These are phyloP conservation scores for Carapus acus DNA, from an alignment of 2,797 vertebrate genomes.

Conservation along the genomic window DNA sequence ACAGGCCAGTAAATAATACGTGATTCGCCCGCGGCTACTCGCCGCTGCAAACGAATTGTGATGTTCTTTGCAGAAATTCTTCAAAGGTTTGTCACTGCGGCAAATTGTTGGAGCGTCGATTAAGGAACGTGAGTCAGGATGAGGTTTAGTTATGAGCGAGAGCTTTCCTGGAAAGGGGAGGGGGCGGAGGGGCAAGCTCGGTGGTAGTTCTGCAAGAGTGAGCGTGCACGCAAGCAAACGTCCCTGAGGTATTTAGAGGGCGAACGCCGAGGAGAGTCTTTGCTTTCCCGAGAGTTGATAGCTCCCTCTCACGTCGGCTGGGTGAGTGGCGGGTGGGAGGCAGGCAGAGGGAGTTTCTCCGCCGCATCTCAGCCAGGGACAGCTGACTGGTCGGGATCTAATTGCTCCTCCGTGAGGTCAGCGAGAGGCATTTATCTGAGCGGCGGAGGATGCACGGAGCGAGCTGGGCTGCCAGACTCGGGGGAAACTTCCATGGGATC, in stretches of 20 bases:
- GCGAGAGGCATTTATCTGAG: constrained; percentile 96
- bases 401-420: constrained; percentile 99
- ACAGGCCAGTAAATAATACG: constrained; percentile 36
- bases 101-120: too few relatives aligned
- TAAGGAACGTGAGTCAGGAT: constrained; percentile 29
- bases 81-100: constrained; percentile 31
- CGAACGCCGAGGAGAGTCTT: constrained; percentile 47
- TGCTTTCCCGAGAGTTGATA: constrained; percentile 72
- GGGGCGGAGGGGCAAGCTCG: too few relatives aligned
- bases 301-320: constrained; percentile 89
- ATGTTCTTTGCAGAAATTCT: constrained; percentile 38
- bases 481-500: constrained; percentile 84
- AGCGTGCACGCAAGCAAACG: constrained; percentile 52
- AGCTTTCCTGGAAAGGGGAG: constrained; percentile 31
- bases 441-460: constrained; percentile 82
- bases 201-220: constrained; percentile 25
- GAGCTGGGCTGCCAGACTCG: constrained; percentile 73
- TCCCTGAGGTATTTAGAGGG: constrained; percentile 54
- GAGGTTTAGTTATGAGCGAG: constrained; percentile 13
- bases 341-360: constrained; percentile 64
- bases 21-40: constrained; percentile 24
- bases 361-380: constrained; percentile 73
- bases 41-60: constrained; percentile 47
- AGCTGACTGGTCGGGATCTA: constrained; percentile 97
- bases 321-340: constrained; percentile 73